These are phyloP conservation scores for Drosophila nebulosa DNA, from an alignment of 1,140 invertebrate species.

Conservation along the genomic window DNA sequence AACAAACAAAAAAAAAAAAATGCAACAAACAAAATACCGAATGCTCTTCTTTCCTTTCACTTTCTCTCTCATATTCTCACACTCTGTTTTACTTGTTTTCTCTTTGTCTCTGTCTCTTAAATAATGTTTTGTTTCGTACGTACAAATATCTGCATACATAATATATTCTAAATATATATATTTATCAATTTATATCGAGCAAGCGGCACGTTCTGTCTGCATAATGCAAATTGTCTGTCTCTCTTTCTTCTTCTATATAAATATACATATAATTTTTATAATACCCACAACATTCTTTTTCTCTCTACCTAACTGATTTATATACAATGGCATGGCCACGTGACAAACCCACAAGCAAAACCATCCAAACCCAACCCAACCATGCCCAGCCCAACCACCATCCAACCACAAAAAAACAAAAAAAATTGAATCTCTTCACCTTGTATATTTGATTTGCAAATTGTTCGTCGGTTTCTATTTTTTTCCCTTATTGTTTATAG, in stretches of 20 bases:
- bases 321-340: slow-evolving; percentile 69
- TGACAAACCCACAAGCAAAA: slow-evolving; percentile 31
- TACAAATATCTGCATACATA: slow-evolving; percentile 35
- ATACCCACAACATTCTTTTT: slow-evolving; percentile 1
- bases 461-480: slow-evolving; percentile 16
- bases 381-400: not conserved
- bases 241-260: slow-evolving; percentile 34
- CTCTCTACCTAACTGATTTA: slow-evolving; percentile 46
- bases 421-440: slow-evolving; percentile 25
- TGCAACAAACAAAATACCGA: no score
- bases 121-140: slow-evolving; percentile 62
- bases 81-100: slow-evolving; percentile 14
- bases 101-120: slow-evolving; percentile 49
- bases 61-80: slow-evolving; percentile 50
- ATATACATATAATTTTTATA: slow-evolving; percentile 35
- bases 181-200: slow-evolving; percentile 43
- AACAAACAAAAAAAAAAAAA: slow-evolving; percentile 29
- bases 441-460: slow-evolving; percentile 49
- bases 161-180: slow-evolving; percentile 15
- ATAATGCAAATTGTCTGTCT: slow-evolving; percentile 62
- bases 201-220: slow-evolving; percentile 62
- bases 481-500: slow-evolving; percentile 5
- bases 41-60: slow-evolving; percentile 47
- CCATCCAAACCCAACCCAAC: slow-evolving; percentile 37
- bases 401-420: no score